Evolutionary conservation across 2,797 vertebrate species (phyloP), one percentile per base, ranked within the genome.

Genomic region (Pseudochaenichthys georgianus): DNA sequence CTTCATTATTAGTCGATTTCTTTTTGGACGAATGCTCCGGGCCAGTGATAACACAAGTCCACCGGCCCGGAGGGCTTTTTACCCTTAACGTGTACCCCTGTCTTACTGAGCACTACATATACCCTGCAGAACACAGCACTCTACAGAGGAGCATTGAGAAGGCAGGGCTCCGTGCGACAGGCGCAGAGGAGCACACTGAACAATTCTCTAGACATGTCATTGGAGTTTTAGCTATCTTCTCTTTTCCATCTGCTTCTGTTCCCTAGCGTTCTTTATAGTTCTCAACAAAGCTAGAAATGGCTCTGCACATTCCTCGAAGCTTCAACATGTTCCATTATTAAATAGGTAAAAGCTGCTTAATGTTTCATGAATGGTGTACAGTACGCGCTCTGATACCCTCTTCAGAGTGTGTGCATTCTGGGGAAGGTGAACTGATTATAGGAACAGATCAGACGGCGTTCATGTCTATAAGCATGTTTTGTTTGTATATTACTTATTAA

Each of bases 311-410:
- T 90, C 84, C 88, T 82, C 7, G 13, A 79, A 85, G 87, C 82
- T 70, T 71, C 75, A 84, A 80, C 31, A 13, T 67, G 65, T 82
- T 92, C 46, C 90, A 91, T 93, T 85, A 93, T 92, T 78, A 78
- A 93, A 90, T 81, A 83, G 89, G 89, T 89, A 85, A 87, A 92
- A 92, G 82, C 87, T 12, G 75, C 83, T 82, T 82, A 77, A 93
- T 93, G 87, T 94, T 92, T 95, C 82, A 94, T 92, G 85, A 90
- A 89, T 89, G 87, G 60, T 9, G 65, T 28, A 2, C 77, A 51
- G 42, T 47, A 63, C 61, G 42, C 2, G 3, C 65, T 38, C 34
- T 7, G 50, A 43, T 31, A 41, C 43, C 41, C 58, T 51, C 53
- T 73, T 82, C 59, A 59, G 68, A 77, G 54, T 50, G 60, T 42